Percentiles rank a stretch among this genome's conserved stretches.
Conservation (phyloP, 2,113 vertebrate species). For the Pseudopodoces humilis region DNA sequence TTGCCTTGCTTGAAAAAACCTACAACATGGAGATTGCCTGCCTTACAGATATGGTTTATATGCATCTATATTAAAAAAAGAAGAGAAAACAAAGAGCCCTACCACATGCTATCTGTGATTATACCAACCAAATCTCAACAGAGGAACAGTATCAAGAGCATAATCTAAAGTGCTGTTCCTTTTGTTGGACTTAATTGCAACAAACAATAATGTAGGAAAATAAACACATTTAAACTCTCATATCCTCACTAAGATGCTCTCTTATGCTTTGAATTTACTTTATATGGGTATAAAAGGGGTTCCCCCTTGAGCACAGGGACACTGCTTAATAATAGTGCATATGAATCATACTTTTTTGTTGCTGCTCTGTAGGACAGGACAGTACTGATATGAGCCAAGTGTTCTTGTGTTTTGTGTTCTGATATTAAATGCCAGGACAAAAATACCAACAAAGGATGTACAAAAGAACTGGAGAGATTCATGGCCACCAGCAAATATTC, state of each 20-base stretch:
- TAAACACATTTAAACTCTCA: not conserved
- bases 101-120: not conserved
- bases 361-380: not conserved
- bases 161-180: not conserved
- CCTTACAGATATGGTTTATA: not conserved
- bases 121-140: not conserved
- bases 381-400: not conserved
- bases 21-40: not conserved
- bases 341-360: conserved; percentile 42
- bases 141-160: not conserved
- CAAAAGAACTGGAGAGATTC: not conserved
- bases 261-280: conserved; percentile 22
- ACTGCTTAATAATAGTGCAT: not conserved
- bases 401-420: not conserved
- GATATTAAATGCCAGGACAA: not conserved
- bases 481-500: not conserved
- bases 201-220: not conserved
- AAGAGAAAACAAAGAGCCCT: not conserved
- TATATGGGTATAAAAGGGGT: conserved; percentile 8
- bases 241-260: not conserved
- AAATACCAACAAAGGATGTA: not conserved
- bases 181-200: conserved; percentile 10
- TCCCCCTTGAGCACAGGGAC: not conserved
- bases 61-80: not conserved
- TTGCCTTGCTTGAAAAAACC: too few relatives aligned